Evolutionary conservation across 2,113 vertebrate species (phyloP).

Genomic region (Vombatus ursinus): DNA sequence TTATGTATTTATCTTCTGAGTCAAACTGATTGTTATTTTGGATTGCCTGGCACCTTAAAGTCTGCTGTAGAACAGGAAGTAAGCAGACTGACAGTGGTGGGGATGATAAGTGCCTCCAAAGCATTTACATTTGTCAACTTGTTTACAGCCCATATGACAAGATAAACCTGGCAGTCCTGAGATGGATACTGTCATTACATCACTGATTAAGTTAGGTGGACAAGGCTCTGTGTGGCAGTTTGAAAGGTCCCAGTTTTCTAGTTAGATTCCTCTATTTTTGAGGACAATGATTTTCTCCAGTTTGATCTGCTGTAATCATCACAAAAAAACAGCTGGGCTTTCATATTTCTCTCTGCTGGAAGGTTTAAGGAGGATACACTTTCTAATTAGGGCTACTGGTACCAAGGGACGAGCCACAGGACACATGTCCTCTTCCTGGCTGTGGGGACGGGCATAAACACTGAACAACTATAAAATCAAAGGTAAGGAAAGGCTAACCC

Average conservation of each 20-base stretch:
- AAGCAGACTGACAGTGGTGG: constrained; percentile 62
- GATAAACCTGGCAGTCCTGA: constrained; percentile 53
- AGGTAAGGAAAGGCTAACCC: background rate
- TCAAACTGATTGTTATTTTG: constrained; percentile 23
- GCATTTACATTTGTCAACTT: constrained; percentile 67
- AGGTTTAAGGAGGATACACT: background rate
- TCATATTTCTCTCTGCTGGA: background rate
- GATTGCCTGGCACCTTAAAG: constrained; percentile 26
- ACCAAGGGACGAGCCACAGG: background rate
- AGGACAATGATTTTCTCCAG: background rate
- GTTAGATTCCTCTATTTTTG: background rate
- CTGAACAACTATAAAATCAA: background rate
- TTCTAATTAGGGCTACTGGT: background rate
- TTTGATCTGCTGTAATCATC: background rate
- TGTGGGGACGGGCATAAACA: background rate
- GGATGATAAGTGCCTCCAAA: constrained; percentile 65
- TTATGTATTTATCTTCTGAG: background rate
- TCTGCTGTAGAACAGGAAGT: constrained; percentile 45
- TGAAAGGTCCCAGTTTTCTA: constrained; percentile 34
- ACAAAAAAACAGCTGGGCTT: background rate
- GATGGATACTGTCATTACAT: constrained; percentile 28
- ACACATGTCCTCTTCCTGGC: background rate
- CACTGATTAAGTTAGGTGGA: constrained; percentile 17
- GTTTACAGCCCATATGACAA: constrained; percentile 62
- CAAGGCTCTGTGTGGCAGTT: background rate